These are phyloP conservation scores for Clarias magur DNA, from an alignment of 2,113 vertebrate genomes.

Conservation along the genomic window DNA sequence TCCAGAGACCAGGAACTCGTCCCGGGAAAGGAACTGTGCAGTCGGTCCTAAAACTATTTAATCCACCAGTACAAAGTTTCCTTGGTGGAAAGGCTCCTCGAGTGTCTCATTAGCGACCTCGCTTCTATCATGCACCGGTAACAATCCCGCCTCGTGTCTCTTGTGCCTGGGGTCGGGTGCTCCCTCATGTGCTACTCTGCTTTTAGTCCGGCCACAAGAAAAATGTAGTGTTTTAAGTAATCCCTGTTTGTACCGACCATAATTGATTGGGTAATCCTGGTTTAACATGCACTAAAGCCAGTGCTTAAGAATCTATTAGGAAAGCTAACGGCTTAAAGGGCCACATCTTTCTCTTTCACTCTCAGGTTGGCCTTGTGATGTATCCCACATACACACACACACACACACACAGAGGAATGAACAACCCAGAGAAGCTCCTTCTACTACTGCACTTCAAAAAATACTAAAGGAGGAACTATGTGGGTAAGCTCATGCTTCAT, in stretches of 20 bases:
- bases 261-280: constrained; percentile 86
- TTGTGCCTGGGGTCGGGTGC: constrained; percentile 52
- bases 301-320: constrained; percentile 83
- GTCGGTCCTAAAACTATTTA: neutral
- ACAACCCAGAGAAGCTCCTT: neutral
- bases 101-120: neutral
- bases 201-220: constrained; percentile 77
- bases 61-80: neutral
- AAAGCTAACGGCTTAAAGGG: constrained; percentile 77
- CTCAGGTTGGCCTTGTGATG: constrained; percentile 51
- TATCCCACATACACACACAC: constrained; percentile 15
- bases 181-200: constrained; percentile 56
- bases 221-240: constrained; percentile 86
- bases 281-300: constrained; percentile 85
- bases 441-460: neutral
- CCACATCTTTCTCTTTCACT: constrained; percentile 72
- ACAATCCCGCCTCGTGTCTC: constrained; percentile 38
- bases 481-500: neutral
- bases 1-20: neutral
- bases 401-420: constrained; percentile 12
- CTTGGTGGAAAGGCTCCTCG: neutral
- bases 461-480: neutral
- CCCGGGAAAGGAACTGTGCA: neutral
- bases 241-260: constrained; percentile 81
- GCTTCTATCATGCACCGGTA: constrained; percentile 32